Evolutionary conservation across 1,140 invertebrate species (phyloP).

Genomic region (Drosophila lacertosa): DNA sequence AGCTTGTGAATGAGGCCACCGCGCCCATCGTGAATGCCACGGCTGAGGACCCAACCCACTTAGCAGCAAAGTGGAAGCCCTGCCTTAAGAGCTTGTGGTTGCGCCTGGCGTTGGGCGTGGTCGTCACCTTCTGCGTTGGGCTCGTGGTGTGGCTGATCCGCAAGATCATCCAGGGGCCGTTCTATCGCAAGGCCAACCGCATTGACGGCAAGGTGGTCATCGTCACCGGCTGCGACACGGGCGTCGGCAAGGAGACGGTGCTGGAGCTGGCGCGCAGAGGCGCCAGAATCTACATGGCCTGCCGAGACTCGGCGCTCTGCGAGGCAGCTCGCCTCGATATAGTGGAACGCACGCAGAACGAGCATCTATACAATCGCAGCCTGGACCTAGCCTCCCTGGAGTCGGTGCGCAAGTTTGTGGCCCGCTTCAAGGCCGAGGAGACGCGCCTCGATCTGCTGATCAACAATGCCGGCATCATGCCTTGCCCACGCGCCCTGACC

Average conservation of each 20-base stretch:
- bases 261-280: conserved; percentile 90
- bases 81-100: too few relatives aligned
- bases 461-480: conserved; percentile 95
- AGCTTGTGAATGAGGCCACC: too few relatives aligned
- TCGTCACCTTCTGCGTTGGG: too few relatives aligned
- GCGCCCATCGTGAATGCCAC: too few relatives aligned
- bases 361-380: conserved; percentile 86
- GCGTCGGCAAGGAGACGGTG: conserved; percentile 95
- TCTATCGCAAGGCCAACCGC: conserved; percentile 69
- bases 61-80: too few relatives aligned
- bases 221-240: conserved; percentile 91
- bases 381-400: conserved; percentile 91
- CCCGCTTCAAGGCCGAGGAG: conserved; percentile 86
- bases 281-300: conserved; percentile 93
- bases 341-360: conserved; percentile 84
- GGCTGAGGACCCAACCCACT: too few relatives aligned
- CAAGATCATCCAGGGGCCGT: conserved; percentile 68
- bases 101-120: too few relatives aligned
- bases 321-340: conserved; percentile 86
- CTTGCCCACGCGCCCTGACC: conserved; percentile 87
- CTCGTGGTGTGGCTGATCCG: conserved; percentile 68
- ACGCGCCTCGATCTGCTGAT: conserved; percentile 91
- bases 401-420: conserved; percentile 85
- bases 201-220: conserved; percentile 83
- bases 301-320: conserved; percentile 91